Evolutionary conservation across 2,797 vertebrate species (phyloP), one percentile per base, ranked within the genome.

Genomic region (Amniataba percoides): DNA sequence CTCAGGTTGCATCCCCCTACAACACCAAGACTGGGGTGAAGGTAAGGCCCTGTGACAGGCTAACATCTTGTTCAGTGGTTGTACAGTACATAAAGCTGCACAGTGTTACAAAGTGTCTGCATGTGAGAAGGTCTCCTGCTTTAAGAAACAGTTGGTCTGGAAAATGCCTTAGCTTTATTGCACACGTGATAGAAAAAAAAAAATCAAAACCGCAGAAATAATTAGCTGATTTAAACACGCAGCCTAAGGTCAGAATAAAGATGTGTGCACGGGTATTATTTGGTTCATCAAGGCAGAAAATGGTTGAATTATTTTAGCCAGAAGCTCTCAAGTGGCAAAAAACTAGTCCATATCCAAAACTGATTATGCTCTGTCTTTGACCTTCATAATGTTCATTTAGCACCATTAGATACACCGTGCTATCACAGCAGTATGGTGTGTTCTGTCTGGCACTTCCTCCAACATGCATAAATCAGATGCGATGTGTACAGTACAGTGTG

Each of bases 381-480:
- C 89, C 78, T 89, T 78, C 77, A 65, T 85, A 66, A 70, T 12
- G 15, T 85, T 85, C 56, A 84, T 85, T 90, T 86, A 82, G 72
- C 81, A 79, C 60, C 77, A 86, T 91, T 88, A 84, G 80, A 71
- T 86, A 70, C 78, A 77, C 80, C 10, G n/a, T 84, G 81, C 83
- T 68, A 71, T 89, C 85, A 83, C 86, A 89, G 86, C 87, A 69
- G 89, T 71, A 43, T 58, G 64, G 61, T 78, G 59, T 81, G 62
- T 83, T 82, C 73, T 88, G 82, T 69, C 64, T 86, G 91, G 81
- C 78, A 78, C 73, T 80, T 69, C 9, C 49, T 71, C 46, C 45
- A 56, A 64, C 45, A 46, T 51, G 71, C 74, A 80, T 75, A 58
- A 87, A 82, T 87, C 71, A 78, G 49, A 71, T 56, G 18, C 60